phyloP scores from a whole-genome alignment of 2,888 invertebrate species.

The Lagria hirta region DNA sequence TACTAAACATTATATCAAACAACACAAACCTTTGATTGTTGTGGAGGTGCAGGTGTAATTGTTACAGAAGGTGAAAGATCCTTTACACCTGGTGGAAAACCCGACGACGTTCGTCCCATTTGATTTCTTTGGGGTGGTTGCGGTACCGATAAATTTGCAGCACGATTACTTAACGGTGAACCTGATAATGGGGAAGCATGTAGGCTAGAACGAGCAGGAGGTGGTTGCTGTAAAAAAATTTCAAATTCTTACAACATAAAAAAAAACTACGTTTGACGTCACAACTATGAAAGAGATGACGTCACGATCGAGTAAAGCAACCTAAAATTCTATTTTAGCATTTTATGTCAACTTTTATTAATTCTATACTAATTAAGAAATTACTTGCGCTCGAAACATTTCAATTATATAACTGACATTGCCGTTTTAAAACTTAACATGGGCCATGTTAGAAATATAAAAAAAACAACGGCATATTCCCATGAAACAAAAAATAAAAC shows the following conservation, averaged over 20 bases:
- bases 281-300: slow-evolving; percentile 3
- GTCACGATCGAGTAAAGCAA: slow-evolving; percentile 1
- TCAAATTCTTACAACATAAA: no score
- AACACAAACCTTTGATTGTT: slow-evolving; percentile 55
- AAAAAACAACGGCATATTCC: no score
- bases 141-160: slow-evolving; percentile 52
- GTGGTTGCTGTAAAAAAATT: slow-evolving; percentile 57
- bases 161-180: slow-evolving; percentile 57
- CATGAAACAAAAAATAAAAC: no score
- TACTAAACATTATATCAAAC: slow-evolving; percentile 8
- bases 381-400: no score
- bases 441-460: no score
- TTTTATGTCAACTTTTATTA: no score
- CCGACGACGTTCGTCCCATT: slow-evolving; percentile 42
- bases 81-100: slow-evolving; percentile 52
- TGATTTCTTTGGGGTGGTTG: slow-evolving; percentile 51
- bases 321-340: no score
- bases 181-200: slow-evolving; percentile 58
- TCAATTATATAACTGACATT: no score
- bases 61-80: slow-evolving; percentile 67
- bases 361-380: no score
- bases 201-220: slow-evolving; percentile 55
- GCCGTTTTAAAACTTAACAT: no score
- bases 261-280: no score
- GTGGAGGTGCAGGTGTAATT: slow-evolving; percentile 74